Evolutionary conservation across 2,113 vertebrate genomes (phyloP).

Genomic region (Xiphophorus maculatus): DNA sequence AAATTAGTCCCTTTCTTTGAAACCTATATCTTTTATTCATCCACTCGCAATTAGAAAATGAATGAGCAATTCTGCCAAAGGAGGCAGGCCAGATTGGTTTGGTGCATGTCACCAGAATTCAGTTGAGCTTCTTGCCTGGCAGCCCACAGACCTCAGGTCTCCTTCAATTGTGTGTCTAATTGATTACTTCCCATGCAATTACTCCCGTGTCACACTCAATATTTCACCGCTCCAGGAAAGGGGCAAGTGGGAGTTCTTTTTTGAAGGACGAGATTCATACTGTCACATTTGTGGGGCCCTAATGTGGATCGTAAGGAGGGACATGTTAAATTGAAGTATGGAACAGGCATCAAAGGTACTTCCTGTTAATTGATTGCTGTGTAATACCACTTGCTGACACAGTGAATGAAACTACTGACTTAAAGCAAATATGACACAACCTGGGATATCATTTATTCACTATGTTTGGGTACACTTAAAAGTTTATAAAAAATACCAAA

Average conservation of each 20-base stretch:
- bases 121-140: constrained; percentile 67
- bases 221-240: constrained; percentile 76
- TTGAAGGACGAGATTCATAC: constrained; percentile 76
- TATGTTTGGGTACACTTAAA: too few species aligned
- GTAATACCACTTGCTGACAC: constrained; percentile 42
- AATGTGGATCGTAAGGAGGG: constrained; percentile 62
- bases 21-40: constrained; percentile 36
- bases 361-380: constrained; percentile 66
- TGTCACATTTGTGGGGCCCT: constrained; percentile 72
- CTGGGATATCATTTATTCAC: not conserved
- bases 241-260: constrained; percentile 65
- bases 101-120: constrained; percentile 67
- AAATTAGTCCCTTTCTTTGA: constrained; percentile 42
- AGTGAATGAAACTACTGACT: constrained; percentile 19
- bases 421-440: not conserved
- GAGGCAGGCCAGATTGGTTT: constrained; percentile 65
- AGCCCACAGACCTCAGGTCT: constrained; percentile 78
- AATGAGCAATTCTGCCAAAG: constrained; percentile 48
- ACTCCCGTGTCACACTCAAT: constrained; percentile 83
- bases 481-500: too few species aligned
- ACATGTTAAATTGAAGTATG: constrained; percentile 67
- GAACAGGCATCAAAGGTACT: constrained; percentile 49
- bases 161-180: constrained; percentile 83
- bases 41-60: constrained; percentile 37
- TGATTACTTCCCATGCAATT: constrained; percentile 85